Base-by-base conservation (phyloP, 2,888 invertebrate genomes). In the Diachrysia chrysitis region DNA sequence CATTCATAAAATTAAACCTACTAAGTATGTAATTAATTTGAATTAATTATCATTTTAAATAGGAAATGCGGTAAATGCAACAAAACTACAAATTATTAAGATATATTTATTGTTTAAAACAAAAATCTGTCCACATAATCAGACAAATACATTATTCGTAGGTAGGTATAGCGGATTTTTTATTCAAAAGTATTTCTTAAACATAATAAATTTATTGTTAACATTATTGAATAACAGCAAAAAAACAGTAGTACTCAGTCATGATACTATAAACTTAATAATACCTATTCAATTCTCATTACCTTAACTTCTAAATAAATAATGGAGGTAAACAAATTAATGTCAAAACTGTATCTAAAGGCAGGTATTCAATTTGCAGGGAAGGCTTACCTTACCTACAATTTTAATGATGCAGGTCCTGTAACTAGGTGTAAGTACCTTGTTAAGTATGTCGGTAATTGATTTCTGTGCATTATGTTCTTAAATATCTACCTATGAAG, bases 51-150 rank as follows among this genome's bases (percentile, higher is more conserved):
- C 5, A 5, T 25, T 58, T 25, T 5, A n/a, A 0, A 6, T 42
- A 32, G 19, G n/a, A 51, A 51, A 51, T 10, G 21, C 19, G 21
- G 4, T 16, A 42, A 16, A 42, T n/a, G 42, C n/a, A 54, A 59
- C 32, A 71, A 78, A 81, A 79, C 66, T 53, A 66, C 59, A 58
- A 64, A 10, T 69, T 64, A 58, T 66, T 65, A 61, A 48, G 69
- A 81, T 69, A 66, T 72, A 78, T 79, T 79, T 79, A 79, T 81
- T 79, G 79, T 78, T 79, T 51, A 70, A 81, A 79, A 63, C 79
- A 79, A 81, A 75, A 63, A 55, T 68, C 57, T 78, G 71, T 53
- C 64, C 65, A 64, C 64, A 68, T 57, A 67, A 59, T 55, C 48
- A 64, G 69, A 69, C 69, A 63, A 74, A 63, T 65, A 23, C n/a